Percentiles rank a stretch among this genome's conserved stretches.
Evolutionary conservation across 2,797 vertebrate genomes (phyloP).

Genomic region (Gymnoscopelus braueri): DNA sequence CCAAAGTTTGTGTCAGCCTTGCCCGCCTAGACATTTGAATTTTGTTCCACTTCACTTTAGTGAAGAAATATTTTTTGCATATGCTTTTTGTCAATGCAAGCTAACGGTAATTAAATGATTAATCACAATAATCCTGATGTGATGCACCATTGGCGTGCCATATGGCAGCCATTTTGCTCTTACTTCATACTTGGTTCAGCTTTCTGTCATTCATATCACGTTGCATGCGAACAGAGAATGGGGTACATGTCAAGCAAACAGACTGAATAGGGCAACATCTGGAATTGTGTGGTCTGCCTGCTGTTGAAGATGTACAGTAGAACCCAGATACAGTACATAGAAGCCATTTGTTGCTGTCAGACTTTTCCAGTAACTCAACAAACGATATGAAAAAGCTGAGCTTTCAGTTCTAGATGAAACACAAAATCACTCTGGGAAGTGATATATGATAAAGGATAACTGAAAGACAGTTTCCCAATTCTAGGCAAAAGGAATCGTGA

Average conservation of each 20-base stretch:
- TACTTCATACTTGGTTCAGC: too few relatives aligned
- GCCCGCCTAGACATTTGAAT: conserved; percentile 11
- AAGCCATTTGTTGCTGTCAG: conserved; percentile 38
- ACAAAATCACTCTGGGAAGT: conserved; percentile 22
- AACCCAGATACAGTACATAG: conserved; percentile 21
- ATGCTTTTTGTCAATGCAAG: conserved; percentile 54
- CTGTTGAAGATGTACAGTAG: conserved; percentile 16
- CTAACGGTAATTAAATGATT: conserved; percentile 18
- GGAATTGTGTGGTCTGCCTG: conserved; percentile 15
- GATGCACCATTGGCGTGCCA: background rate
- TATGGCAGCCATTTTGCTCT: too few relatives aligned
- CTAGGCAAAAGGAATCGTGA: background rate
- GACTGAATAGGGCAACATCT: conserved; percentile 16
- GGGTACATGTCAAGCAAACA: conserved; percentile 15
- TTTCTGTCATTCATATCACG: conserved; percentile 30
- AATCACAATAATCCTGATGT: conserved; percentile 28
- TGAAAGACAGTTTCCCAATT: conserved; percentile 11
- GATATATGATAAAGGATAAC: conserved; percentile 12
- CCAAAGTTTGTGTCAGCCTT: background rate
- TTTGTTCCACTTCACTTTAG: conserved; percentile 6
- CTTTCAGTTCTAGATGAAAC: conserved; percentile 38
- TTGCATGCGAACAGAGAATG: conserved; percentile 10
- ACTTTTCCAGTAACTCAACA: conserved; percentile 42
- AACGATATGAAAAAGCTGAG: conserved; percentile 14
- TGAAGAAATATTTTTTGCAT: conserved; percentile 26